Percentiles rank a stretch among this genome's conserved stretches.
Evolutionary conservation across 2,888 invertebrate species (phyloP).

Genomic region (Copidosoma aretas): DNA sequence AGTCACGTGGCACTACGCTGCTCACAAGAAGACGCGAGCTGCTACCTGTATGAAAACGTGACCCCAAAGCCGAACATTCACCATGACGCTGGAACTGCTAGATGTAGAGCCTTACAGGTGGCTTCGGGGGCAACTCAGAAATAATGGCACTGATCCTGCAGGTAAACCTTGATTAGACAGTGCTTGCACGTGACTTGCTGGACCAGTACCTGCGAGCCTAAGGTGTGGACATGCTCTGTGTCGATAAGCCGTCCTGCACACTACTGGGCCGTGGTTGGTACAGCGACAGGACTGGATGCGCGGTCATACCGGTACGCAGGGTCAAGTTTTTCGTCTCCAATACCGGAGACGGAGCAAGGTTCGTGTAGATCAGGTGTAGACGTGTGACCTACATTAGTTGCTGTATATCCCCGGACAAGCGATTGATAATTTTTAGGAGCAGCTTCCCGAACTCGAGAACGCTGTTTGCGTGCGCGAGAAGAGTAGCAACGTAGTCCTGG

Average conservation of each 20-base stretch:
- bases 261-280: background rate
- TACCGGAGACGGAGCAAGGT: background rate
- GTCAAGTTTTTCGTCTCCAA: background rate
- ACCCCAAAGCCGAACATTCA: background rate
- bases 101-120: background rate
- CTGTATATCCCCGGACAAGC: background rate
- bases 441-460: background rate
- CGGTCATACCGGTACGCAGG: background rate
- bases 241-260: background rate
- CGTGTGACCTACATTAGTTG: background rate
- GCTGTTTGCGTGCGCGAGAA: background rate
- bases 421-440: background rate
- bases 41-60: background rate
- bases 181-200: background rate
- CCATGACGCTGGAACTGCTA: background rate
- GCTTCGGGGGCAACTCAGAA: background rate
- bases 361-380: too few relatives aligned
- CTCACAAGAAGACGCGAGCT: background rate
- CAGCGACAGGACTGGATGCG: background rate
- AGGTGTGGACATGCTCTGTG: background rate
- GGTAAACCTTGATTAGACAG: background rate
- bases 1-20: background rate
- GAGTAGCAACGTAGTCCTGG: background rate
- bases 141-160: background rate
- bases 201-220: background rate